A percentile compares a stretch with the other conserved stretches of the same genome.
These are phyloP conservation scores for Podarcis muralis DNA, from an alignment of 2,113 vertebrate genomes.

Conservation along the genomic window DNA sequence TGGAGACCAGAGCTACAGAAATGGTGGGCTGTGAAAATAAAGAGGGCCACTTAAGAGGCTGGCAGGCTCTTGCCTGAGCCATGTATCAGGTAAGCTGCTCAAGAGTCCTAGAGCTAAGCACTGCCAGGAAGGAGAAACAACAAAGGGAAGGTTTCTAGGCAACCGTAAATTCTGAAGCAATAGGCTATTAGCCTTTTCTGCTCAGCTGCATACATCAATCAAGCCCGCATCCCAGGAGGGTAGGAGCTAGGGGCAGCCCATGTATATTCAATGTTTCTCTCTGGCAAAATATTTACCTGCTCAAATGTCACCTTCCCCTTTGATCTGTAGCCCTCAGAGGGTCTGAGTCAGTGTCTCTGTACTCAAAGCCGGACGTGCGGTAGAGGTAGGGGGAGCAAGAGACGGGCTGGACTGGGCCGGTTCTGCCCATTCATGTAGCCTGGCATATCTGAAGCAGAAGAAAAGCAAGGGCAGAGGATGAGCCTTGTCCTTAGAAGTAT, in stretches of 20 bases:
- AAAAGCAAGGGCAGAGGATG: not conserved
- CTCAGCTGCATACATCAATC: slow-evolving; percentile 40
- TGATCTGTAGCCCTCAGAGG: slow-evolving; percentile 19
- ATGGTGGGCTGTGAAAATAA: not conserved
- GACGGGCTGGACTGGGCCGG: not conserved
- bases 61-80: not conserved
- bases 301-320: slow-evolving; percentile 43
- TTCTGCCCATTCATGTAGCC: not conserved
- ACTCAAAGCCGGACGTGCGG: not conserved
- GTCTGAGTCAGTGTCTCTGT: not conserved
- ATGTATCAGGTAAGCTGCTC: slow-evolving; percentile 24
- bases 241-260: slow-evolving; percentile 27
- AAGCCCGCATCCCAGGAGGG: slow-evolving; percentile 30
- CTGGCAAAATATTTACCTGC: slow-evolving; percentile 47
- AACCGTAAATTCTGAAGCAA: slow-evolving; percentile 44
- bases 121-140: slow-evolving; percentile 22
- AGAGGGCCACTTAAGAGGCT: not conserved
- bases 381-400: not conserved
- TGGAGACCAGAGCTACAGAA: not conserved
- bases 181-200: slow-evolving; percentile 39
- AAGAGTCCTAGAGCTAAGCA: slow-evolving; percentile 22
- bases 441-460: not conserved
- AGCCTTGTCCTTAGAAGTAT: not conserved
- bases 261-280: slow-evolving; percentile 37
- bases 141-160: slow-evolving; percentile 39